Base-by-base conservation (phyloP, 2,888 invertebrate genomes). In the Patella ulyssiponensis region DNA sequence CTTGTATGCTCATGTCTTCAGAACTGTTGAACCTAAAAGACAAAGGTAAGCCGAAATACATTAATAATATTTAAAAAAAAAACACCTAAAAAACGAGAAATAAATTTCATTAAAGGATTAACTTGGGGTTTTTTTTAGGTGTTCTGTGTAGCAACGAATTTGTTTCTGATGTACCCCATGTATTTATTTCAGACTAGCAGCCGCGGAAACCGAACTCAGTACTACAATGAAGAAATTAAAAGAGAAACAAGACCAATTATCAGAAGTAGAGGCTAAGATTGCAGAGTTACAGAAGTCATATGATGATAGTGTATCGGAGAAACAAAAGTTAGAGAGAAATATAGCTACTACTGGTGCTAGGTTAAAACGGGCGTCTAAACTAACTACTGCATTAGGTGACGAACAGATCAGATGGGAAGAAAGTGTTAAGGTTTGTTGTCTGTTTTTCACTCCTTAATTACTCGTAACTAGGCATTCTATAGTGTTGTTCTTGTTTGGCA, bases 21-120 rank as follows among this genome's bases (percentile, higher is more conserved):
- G 94, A 90, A 94, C 96, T 11, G 97, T 98, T 2, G 96, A 97
- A 88, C 97, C 97, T 0, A 98, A 98, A 92, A 94, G 96, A 76
- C 93, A 95, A 81, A 94, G 94, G 95, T 95, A 91, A 93, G 92
- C 69, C 2, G 5, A 64, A 20, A 44, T 4, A 33, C 33, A 3
- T 5, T 44, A 7, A 7, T 44, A 44, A 33, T 33, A 33, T 33
- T 33, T 44, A 44, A 44, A 44, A 44, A 44, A 0, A 44, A 1
- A 44, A 33, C 3, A 44, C 7, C 7, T 4, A 44, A 44, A 44
- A 44, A 0, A n/a, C n/a, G n/a, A 44, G 44, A 7, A 44, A 44
- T 44, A 9, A 44, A 44, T 44, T 44, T 44, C 9, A 44, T 44
- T 44, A 44, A 9, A 44, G 9, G 44, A 44, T 44, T 9, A 44